Evolutionary conservation across 2,888 invertebrate genomes (phyloP), one percentile per base, ranked within the genome.

Genomic region (Perizoma flavofasciatum): DNA sequence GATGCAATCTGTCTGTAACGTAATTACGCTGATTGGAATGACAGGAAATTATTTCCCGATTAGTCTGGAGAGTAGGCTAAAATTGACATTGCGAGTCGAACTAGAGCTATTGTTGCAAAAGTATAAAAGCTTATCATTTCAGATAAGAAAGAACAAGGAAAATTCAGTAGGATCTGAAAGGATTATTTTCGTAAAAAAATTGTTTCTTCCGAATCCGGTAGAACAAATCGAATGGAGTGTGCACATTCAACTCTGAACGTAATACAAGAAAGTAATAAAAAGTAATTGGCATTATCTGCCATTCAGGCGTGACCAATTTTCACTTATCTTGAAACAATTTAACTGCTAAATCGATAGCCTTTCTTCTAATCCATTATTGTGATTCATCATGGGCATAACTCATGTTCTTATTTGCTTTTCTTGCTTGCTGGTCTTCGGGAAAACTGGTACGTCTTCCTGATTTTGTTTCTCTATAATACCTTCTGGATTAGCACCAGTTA

Each of bases 31-130:
- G 55, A 55, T 62, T 66, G 61, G 47, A 61, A 59, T 54, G 62
- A 55, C 61, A 54, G 75, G 73, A 74, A 70, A 75, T 76, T 67
- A 69, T 66, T 67, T 58, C 54, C 56, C 67, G 60, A 75, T 73
- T 71, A 68, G 68, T 56, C 71, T 66, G 61, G 8, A n/a, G 33
- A 33, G 33, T 34, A 7, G 9, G 5, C 5, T 5, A 8, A 3
- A 5, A 45, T 22, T 32, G 7, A 37, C 37, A 4, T 3, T 37
- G 5, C 5, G 37, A 41, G 9, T 41, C n/a, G 41, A 8, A n/a
- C n/a, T 41, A n/a, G 8, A 41, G 9, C 41, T n/a, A 41, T 41
- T n/a, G n/a, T 41, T 41, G 8, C 9, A 37, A 37, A 7, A 22
- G 22, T 22, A 22, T 22, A 22, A 22, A 22, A 22, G 22, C 22